Conservation (phyloP, 1,140 invertebrate genomes). For the Cylas formicarius region DNA sequence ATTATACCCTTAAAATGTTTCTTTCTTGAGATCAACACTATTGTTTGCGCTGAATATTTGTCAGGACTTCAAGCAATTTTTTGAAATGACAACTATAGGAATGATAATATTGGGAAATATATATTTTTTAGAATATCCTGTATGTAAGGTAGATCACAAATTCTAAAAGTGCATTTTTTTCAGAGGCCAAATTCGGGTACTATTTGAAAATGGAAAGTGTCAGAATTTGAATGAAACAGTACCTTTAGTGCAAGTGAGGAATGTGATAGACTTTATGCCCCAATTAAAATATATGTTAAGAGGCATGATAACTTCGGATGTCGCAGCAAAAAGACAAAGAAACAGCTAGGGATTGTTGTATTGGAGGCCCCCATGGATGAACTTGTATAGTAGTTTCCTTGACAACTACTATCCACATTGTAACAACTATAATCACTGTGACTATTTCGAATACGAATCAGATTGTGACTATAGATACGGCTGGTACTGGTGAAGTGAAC, state of each 20-base stretch:
- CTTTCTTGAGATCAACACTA: too few species aligned
- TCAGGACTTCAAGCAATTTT: neutral
- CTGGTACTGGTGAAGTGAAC: too few species aligned
- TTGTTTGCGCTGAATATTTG: too few species aligned
- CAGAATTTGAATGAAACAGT: constrained; percentile 54
- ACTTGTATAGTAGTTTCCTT: too few species aligned
- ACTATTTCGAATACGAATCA: too few species aligned
- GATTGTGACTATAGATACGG: too few species aligned
- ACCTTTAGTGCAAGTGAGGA: constrained; percentile 69
- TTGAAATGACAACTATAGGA: neutral
- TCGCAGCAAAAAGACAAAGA: constrained; percentile 50
- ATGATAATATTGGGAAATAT: constrained; percentile 1
- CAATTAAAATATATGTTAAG: constrained; percentile 75
- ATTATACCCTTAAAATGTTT: too few species aligned
- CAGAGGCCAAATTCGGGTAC: constrained; percentile 66
- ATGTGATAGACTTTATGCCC: constrained; percentile 77
- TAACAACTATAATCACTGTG: constrained; percentile 16
- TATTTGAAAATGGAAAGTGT: constrained; percentile 65
- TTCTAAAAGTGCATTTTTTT: too few species aligned
- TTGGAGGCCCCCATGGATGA: constrained; percentile 25
- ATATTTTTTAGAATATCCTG: constrained; percentile 3
- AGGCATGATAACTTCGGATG: constrained; percentile 35
- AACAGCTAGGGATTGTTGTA: constrained; percentile 54
- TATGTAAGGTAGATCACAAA: constrained; percentile 7
- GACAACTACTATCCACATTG: too few species aligned